Evolutionary conservation across 2,888 invertebrate genomes (phyloP).

Genomic region (Strigamia maritima): DNA sequence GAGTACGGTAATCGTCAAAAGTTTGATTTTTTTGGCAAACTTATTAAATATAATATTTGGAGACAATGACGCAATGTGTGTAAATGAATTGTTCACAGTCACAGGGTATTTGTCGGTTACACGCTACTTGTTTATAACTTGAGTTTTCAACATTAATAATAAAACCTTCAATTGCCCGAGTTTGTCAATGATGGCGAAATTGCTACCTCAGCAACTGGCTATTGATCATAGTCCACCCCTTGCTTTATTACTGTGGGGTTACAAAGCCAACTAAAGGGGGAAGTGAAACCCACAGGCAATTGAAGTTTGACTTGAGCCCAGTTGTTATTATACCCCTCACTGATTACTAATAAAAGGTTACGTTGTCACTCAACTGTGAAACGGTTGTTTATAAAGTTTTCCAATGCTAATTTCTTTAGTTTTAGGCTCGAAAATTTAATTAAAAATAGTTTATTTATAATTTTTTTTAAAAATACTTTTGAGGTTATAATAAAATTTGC

Average conservation of each 20-base stretch:
- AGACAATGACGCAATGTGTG: too few species aligned
- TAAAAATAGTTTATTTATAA: background rate
- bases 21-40: too few species aligned
- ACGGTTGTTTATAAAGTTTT: background rate
- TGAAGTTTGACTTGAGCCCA: background rate
- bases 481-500: background rate
- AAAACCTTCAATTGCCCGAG: background rate
- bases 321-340: constrained; percentile 12
- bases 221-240: constrained; percentile 2
- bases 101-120: too few species aligned
- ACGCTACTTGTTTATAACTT: too few species aligned
- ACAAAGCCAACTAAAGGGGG: background rate
- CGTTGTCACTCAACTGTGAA: constrained; percentile 3
- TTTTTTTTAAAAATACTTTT: background rate
- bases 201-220: background rate
- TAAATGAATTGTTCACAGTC: too few species aligned
- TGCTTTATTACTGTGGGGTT: background rate
- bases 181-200: background rate
- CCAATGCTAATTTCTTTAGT: background rate
- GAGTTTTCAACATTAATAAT: background rate
- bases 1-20: too few species aligned
- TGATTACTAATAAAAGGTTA: constrained; percentile 17
- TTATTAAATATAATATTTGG: too few species aligned
- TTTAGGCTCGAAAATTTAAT: background rate
- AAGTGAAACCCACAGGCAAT: constrained; percentile 7